Percentiles rank a stretch among this genome's conserved stretches.
Conservation (phyloP, 1,140 invertebrate genomes). For the Bombus affinis region DNA sequence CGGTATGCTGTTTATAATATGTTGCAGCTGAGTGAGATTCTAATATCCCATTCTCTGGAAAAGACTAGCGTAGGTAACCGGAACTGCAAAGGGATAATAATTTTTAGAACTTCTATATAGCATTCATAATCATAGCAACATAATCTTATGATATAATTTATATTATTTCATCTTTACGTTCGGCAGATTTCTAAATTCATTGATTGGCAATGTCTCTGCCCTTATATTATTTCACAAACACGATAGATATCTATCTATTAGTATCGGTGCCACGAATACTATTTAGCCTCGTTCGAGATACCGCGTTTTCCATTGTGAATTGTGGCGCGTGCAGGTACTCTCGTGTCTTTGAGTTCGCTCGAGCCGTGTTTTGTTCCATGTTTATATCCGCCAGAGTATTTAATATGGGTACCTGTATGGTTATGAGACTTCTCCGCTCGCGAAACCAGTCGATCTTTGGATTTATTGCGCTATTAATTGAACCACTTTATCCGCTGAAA, state of each 20-base stretch:
- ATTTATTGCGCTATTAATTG: constrained; percentile 40
- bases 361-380: neutral
- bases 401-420: neutral
- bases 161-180: too few species aligned
- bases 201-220: constrained; percentile 74
- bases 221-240: constrained; percentile 72
- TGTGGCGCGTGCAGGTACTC: constrained; percentile 21
- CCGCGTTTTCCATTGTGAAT: constrained; percentile 15
- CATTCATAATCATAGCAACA: too few species aligned
- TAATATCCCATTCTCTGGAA: too few species aligned
- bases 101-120: too few species aligned
- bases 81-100: too few species aligned
- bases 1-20: too few species aligned
- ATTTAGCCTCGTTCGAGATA: constrained; percentile 21
- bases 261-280: constrained; percentile 38
- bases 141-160: too few species aligned
- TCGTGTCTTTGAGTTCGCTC: neutral
- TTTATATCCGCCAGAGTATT: neutral
- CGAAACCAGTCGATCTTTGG: constrained; percentile 5
- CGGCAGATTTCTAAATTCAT: constrained; percentile 7
- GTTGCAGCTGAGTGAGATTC: too few species aligned
- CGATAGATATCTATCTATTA: constrained; percentile 32
- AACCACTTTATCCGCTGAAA: constrained; percentile 21
- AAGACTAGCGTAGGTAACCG: too few species aligned
- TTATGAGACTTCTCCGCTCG: neutral